These are phyloP conservation scores for Drosophila austrosaltans DNA, from an alignment of 2,888 invertebrate species.

Conservation along the genomic window DNA sequence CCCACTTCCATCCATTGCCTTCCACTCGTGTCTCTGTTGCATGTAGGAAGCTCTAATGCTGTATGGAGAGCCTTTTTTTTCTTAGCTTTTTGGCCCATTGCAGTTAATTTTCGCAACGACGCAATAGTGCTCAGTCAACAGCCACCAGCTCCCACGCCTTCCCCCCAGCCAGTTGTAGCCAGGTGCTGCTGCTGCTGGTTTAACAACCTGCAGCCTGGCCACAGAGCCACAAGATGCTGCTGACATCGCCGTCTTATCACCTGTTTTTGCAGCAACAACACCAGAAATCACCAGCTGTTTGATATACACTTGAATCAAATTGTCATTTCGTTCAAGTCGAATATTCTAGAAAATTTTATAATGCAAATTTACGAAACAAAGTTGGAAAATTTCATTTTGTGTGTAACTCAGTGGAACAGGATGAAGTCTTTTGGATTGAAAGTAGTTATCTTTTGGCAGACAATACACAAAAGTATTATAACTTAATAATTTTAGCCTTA, in stretches of 20 bases:
- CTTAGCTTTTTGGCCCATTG: conserved; percentile 62
- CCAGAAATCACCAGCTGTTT: conserved; percentile 40
- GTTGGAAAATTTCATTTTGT: too few relatives aligned
- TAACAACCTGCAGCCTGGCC: conserved; percentile 54
- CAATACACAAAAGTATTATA: too few relatives aligned
- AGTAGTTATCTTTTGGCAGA: too few relatives aligned
- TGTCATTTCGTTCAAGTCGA: conserved; percentile 3
- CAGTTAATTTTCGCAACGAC: conserved; percentile 77
- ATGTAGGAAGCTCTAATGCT: conserved; percentile 38
- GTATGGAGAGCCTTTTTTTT: conserved; percentile 70
- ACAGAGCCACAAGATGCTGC: conserved; percentile 31
- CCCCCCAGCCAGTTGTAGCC: conserved; percentile 29
- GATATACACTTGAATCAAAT: conserved; percentile 25
- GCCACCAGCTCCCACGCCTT: conserved; percentile 57
- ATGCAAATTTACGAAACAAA: too few relatives aligned
- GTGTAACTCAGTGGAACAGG: too few relatives aligned
- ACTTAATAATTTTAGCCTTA: too few relatives aligned
- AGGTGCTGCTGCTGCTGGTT: conserved; percentile 56
- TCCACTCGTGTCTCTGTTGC: conserved; percentile 29
- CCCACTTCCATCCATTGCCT: conserved; percentile 1
- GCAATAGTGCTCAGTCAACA: conserved; percentile 66
- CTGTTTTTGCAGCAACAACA: conserved; percentile 20
- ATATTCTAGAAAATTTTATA: background rate
- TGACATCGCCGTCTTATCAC: conserved; percentile 40
- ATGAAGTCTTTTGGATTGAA: too few relatives aligned